phyloP scores from a whole-genome alignment of 2,113 vertebrate genomes.

The Smithornis capensis region DNA sequence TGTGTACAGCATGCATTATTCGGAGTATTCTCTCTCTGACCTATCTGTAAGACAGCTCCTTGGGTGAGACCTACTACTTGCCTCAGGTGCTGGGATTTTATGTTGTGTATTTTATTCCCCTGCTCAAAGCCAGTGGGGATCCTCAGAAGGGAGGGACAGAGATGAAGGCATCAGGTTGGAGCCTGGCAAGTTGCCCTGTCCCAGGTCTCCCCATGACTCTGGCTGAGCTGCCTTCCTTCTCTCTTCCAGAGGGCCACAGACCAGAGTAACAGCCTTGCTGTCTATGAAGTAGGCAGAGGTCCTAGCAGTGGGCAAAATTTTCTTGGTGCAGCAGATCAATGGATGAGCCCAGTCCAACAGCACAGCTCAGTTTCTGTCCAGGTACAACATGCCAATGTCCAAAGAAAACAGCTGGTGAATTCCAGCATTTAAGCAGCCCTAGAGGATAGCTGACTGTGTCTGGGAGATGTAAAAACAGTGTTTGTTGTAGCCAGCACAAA shows the following conservation, averaged over 20 bases:
- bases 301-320: not conserved
- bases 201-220: not conserved
- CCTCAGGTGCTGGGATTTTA: not conserved
- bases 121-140: not conserved
- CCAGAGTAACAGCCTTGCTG: not conserved
- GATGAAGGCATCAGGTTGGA: not conserved
- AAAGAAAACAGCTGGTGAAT: constrained; percentile 31
- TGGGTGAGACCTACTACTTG: not conserved
- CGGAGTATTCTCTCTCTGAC: not conserved
- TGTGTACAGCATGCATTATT: not conserved
- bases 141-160: not conserved
- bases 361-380: not conserved
- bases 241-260: not conserved
- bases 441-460: not conserved
- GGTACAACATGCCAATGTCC: not conserved
- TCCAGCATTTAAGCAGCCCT: not conserved
- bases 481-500: not conserved
- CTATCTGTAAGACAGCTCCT: not conserved
- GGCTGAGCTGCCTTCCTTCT: not conserved
- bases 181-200: not conserved
- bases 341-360: not conserved
- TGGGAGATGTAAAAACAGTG: not conserved
- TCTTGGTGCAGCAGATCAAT: not conserved
- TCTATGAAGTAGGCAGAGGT: not conserved
- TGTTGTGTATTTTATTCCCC: not conserved